Base-by-base conservation (phyloP, 2,797 vertebrate species). In the Dendrocincla tyrannina region DNA sequence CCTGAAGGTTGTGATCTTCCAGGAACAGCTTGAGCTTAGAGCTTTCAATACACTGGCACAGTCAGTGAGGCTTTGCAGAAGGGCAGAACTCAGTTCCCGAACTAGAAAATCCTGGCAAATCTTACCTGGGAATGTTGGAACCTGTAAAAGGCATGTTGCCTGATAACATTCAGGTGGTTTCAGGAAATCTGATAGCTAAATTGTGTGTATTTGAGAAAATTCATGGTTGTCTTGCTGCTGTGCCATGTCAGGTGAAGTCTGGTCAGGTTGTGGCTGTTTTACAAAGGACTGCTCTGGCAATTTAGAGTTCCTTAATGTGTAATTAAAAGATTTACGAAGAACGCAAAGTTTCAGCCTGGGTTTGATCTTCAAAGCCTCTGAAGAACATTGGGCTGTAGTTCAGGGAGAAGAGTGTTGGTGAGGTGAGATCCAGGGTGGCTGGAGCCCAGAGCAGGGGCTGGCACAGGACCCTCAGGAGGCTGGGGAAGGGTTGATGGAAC, bases 191-290 rank as follows among this genome's bases (percentile, higher is more conserved):
- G 13, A 4, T 33, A 5, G 4, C 28, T 15, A 15, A 35, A 60
- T 5, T 5, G 4, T 2, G 6, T 3, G 3, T 8, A 11, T 70
- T 4, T 2, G 7, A 39, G 46, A 32, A 32, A 60, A 22, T 11
- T 22, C 44, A 4, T 11, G 60, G 9, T 1, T 1, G 20, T 44
- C 0, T 0, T 5, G 33, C 41, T 85, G 53, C 47, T 30, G 9
- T 24, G 32, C 49, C 10, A 0, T 2, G 11, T 30, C 17, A 32
- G 28, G 46, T 55, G 24, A 39, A 8, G 17, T 56, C 22, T 44
- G 59, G 27, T 20, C 30, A 17, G 28, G 28, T 15, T 30, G 37
- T 63, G 60, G 28, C 30, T 23, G 60, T 42, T 42, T 11, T 9
- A 41, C 41, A 19, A 49, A 22, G 16, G 46, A 37, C 23, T 75